These are phyloP conservation scores for Pangasianodon hypophthalmus DNA, from an alignment of 2,113 vertebrate species.

Conservation along the genomic window DNA sequence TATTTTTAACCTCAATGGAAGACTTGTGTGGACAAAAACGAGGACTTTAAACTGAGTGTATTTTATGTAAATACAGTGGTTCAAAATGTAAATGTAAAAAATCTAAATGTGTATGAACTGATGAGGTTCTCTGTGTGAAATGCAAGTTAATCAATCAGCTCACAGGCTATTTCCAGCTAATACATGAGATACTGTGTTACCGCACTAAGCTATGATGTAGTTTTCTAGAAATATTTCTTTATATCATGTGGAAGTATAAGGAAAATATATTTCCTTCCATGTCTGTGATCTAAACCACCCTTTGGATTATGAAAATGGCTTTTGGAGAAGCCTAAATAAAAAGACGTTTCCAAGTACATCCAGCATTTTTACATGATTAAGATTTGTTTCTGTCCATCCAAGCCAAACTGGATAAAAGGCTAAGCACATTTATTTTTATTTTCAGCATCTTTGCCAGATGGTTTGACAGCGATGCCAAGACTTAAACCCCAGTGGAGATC, in stretches of 20 bases:
- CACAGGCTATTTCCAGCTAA: too few relatives aligned
- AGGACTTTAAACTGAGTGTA: background rate
- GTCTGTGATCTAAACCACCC: background rate
- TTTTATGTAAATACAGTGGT: background rate
- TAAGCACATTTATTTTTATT: background rate
- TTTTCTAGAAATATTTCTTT: background rate
- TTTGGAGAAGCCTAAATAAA: background rate
- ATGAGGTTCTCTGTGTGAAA: too few relatives aligned
- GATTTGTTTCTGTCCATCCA: background rate
- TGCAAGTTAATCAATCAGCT: background rate
- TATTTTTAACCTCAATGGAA: background rate
- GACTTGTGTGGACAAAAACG: background rate
- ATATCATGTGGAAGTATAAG: background rate
- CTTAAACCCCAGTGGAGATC: background rate
- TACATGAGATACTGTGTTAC: too few relatives aligned
- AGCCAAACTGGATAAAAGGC: background rate
- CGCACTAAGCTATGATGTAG: background rate
- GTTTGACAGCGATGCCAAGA: background rate
- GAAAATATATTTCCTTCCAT: background rate
- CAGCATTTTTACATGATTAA: background rate
- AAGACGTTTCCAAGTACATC: background rate
- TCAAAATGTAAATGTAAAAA: too few relatives aligned
- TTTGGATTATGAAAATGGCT: background rate
- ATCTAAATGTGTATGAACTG: too few relatives aligned
- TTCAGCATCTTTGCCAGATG: background rate